These are phyloP conservation scores for Drosophila vallismaia DNA, from an alignment of 2,888 invertebrate species.

Conservation along the genomic window DNA sequence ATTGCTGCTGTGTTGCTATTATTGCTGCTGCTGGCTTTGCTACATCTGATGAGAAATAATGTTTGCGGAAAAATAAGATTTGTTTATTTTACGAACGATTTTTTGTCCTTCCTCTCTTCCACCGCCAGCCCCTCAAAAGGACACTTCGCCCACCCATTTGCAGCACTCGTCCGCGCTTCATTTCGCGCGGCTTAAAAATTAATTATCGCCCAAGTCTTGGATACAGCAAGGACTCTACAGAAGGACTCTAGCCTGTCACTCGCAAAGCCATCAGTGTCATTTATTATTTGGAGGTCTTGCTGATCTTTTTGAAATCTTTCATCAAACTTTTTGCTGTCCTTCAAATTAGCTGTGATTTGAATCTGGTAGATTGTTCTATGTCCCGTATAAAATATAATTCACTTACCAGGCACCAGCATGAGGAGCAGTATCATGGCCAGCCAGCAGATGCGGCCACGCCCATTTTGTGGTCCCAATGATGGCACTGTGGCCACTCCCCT, in stretches of 20 bases:
- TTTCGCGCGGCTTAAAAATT: constrained; percentile 77
- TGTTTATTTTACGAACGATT: constrained; percentile 80
- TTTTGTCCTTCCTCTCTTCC: constrained; percentile 43
- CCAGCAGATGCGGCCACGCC: constrained; percentile 61
- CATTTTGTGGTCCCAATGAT: constrained; percentile 20
- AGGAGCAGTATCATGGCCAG: constrained; percentile 56
- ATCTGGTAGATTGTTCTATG: constrained; percentile 18
- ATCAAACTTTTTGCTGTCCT: constrained; percentile 53
- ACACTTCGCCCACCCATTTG: constrained; percentile 4
- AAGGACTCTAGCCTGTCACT: constrained; percentile 30
- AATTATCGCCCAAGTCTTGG: constrained; percentile 64
- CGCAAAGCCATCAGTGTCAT: constrained; percentile 55
- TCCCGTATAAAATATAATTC: constrained; percentile 17
- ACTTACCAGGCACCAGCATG: constrained; percentile 71
- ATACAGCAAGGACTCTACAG: constrained; percentile 12
- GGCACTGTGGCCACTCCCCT: constrained; percentile 20
- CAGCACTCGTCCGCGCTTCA: constrained; percentile 63
- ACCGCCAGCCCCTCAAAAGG: background rate
- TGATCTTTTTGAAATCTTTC: constrained; percentile 64
- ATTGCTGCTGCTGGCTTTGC: constrained; percentile 42
- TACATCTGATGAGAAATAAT: constrained; percentile 75
- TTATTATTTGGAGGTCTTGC: constrained; percentile 53
- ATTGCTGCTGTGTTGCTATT: constrained; percentile 54
- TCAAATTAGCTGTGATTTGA: constrained; percentile 60
- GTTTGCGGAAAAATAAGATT: constrained; percentile 80